phyloP scores from a whole-genome alignment of 2,797 vertebrate species.

The Tolypeutes matacus region DNA sequence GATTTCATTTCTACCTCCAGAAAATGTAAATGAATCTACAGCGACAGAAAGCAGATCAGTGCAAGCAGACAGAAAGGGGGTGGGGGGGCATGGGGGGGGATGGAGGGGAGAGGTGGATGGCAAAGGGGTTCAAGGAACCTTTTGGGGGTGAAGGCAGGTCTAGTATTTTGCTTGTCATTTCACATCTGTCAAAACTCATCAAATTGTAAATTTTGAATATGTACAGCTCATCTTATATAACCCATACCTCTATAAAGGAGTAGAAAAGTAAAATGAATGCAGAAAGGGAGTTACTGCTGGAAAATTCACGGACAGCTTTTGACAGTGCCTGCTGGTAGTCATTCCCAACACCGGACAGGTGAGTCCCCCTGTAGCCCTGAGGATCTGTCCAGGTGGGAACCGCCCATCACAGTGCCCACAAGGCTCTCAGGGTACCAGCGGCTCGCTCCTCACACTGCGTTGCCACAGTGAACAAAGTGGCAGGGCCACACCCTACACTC shows the following conservation, averaged over 20 bases:
- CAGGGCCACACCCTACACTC: rapidly evolving
- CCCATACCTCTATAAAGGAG: not conserved
- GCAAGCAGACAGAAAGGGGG: not conserved
- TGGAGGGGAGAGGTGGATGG: rapidly evolving
- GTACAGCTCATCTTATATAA: rapidly evolving
- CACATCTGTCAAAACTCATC: not conserved
- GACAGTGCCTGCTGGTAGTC: rapidly evolving
- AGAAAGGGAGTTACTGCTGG: rapidly evolving
- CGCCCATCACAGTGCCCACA: not conserved
- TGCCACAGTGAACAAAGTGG: rapidly evolving
- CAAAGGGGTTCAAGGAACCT: rapidly evolving
- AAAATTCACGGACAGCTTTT: rapidly evolving
- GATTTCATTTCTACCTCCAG: not conserved
- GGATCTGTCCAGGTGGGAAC: not conserved
- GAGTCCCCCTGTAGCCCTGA: not conserved
- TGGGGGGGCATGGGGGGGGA: too few relatives aligned
- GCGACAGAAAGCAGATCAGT: not conserved
- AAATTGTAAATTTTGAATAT: rapidly evolving
- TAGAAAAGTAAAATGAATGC: not conserved
- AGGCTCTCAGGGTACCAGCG: rapidly evolving
- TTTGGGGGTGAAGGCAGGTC: rapidly evolving
- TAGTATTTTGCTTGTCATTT: rapidly evolving
- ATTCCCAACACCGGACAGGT: rapidly evolving
- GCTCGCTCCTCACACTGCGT: rapidly evolving
- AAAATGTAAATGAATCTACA: not conserved